A percentile compares a stretch with the other conserved stretches of the same genome.
Conservation (phyloP, 2,888 invertebrate species). For the Tenthredo livida region DNA sequence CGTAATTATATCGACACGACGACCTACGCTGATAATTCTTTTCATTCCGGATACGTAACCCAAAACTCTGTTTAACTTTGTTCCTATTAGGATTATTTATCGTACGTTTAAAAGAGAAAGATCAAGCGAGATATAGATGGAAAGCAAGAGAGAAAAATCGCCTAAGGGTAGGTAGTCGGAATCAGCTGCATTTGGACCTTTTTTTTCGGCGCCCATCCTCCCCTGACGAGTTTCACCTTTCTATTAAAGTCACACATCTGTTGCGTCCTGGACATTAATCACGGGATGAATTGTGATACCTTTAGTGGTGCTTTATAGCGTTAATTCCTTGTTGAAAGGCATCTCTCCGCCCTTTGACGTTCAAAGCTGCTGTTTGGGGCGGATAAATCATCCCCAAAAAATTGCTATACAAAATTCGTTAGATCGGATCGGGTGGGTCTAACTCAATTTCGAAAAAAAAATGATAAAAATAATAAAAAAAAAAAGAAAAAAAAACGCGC, state of each 20-base stretch:
- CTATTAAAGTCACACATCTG: conserved; percentile 69
- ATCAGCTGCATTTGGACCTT: conserved; percentile 35
- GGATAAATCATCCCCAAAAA: conserved; percentile 32
- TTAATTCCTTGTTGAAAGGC: conserved; percentile 51
- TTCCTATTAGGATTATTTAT: conserved; percentile 25
- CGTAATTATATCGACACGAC: conserved; percentile 14
- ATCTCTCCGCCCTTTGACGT: conserved; percentile 25
- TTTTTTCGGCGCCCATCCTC: conserved; percentile 34
- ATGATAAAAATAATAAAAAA: too few species aligned
- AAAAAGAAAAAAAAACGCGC: background rate
- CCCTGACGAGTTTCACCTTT: conserved; percentile 49
- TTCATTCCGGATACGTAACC: background rate
- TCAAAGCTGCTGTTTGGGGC: conserved; percentile 37
- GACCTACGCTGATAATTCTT: conserved; percentile 16
- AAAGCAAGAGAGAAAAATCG: background rate
- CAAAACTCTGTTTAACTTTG: conserved; percentile 31
- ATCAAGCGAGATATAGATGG: background rate
- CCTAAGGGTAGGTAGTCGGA: conserved; percentile 32
- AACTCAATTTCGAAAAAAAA: background rate
- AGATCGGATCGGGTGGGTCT: background rate
- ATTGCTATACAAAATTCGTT: conserved; percentile 26
- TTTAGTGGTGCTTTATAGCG: conserved; percentile 44
- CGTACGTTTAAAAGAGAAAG: conserved; percentile 11
- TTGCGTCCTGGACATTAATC: conserved; percentile 72
- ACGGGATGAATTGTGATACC: conserved; percentile 65